Evolutionary conservation across 2,888 invertebrate species (phyloP), one percentile per base, ranked within the genome.

Genomic region (Leptopterna dolabrata): DNA sequence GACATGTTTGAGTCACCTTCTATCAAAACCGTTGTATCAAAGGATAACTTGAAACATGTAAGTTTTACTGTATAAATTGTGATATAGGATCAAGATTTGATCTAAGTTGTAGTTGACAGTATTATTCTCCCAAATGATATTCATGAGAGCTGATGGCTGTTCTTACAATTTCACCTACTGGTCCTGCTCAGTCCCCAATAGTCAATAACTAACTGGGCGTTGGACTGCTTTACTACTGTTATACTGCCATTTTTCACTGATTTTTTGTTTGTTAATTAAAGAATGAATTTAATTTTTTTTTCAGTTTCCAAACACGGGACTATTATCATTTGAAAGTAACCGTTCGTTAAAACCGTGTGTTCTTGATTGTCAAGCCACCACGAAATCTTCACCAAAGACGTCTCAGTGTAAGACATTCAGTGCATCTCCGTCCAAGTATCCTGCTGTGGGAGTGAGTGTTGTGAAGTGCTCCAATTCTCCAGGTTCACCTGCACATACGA

Each of bases 401-500:
- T 1, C 11, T 24, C 11, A 11, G 6, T 63, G 43, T 14, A 78
- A 45, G 14, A 2, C 78, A 14, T 19, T 43, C 24, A 7, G 0
- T 13, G 41, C 76, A 0, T 88, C 88, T 0, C 88, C 88, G 1
- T 24, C 16, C 1, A 88, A 88, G 63, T 88, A 88, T 70, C 87
- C 88, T 24, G 70, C 88, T 16, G 71, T 88, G n/a, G 88, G 84
- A 0, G 51, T 78, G 45, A 78, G 80, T 30, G 47, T 88, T 19
- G 51, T 88, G 29, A 87, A 88, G 71, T 16, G 70, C 24, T 30
- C 55, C 7, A 87, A 84, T 41, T 88, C 88, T 29, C 88, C 88
- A 71, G 78, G 27, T 16, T 83, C 83, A 14, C 85, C 47, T 0
- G 19, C 47, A 2, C 47, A 1, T 9, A n/a, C 7, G 19, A 0